Evolutionary conservation across 1,140 invertebrate species (phyloP).

Genomic region (Lasioglossum baleicum): DNA sequence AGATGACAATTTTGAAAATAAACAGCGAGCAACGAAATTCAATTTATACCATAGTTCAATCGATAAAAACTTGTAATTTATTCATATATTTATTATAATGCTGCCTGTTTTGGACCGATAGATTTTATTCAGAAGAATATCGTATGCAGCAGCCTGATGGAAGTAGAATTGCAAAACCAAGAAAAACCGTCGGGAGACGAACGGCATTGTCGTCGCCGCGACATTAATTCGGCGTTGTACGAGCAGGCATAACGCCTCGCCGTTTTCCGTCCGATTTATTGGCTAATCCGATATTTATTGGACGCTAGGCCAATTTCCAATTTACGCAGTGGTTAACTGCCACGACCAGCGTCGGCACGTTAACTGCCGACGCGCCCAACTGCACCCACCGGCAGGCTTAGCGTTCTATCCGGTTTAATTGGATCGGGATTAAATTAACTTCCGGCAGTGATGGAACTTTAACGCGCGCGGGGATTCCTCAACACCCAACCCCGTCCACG

Average conservation of each 20-base stretch:
- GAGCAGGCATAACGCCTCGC: constrained; percentile 44
- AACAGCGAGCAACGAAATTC: too few relatives aligned
- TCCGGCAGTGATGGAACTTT: constrained; percentile 60
- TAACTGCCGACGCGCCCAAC: constrained; percentile 55
- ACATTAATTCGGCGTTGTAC: constrained; percentile 35
- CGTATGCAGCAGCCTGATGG: too few relatives aligned
- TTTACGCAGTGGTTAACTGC: constrained; percentile 64
- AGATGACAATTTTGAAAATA: too few relatives aligned
- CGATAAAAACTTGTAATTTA: too few relatives aligned
- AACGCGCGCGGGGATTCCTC: constrained; percentile 34
- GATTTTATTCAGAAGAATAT: too few relatives aligned
- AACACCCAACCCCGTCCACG: neutral
- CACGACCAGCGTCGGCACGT: constrained; percentile 38
- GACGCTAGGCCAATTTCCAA: constrained; percentile 63
- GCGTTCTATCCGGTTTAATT: constrained; percentile 68
- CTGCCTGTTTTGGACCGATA: too few relatives aligned
- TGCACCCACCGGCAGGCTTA: constrained; percentile 50
- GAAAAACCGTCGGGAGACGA: too few relatives aligned
- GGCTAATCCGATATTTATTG: constrained; percentile 68
- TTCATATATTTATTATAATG: too few relatives aligned
- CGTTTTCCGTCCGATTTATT: constrained; percentile 65
- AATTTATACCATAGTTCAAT: too few relatives aligned
- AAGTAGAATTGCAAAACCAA: too few relatives aligned
- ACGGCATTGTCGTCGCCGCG: too few relatives aligned
- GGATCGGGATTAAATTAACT: constrained; percentile 70